Evolutionary conservation across 2,888 invertebrate genomes (phyloP), one percentile per base, ranked within the genome.

Genomic region (Leptogaster cylindrica): DNA sequence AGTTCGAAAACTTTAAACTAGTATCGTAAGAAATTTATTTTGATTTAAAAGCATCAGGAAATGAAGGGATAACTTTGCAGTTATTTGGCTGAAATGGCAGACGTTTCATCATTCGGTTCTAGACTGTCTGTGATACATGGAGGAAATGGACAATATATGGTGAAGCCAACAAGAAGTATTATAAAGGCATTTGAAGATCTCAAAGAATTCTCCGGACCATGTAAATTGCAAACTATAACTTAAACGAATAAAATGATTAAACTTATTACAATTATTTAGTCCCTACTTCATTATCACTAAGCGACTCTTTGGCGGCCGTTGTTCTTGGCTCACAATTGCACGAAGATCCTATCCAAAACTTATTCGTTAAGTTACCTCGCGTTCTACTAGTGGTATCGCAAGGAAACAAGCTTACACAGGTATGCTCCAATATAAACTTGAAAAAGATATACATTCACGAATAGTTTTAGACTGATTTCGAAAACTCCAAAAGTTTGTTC

Each of bases 51-150:
- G n/a, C 33, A 50, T 12, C n/a, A 8, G 2, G 8, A 2, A 10
- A 10, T 31, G 14, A 12, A 41, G 41, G 18, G 4, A 7, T n/a
- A 3, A 2, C 18, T 44, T 20, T 44, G 6, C 71, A 88, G 88
- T 20, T 83, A 84, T 77, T 76, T 89, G 36, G 81, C 85, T 18
- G 85, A 86, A 64, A 83, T 84, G 25, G 74, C 85, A 2, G 86
- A 88, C 73, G 82, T 88, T 20, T 84, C 84, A 4, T 80, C 81
- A 72, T 82, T 84, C 72, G 85, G 86, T 1, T 88, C 88, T 66
- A 83, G 83, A 50, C 77, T 89, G 68, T 86, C 85, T 1, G 77
- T 89, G 23, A 78, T 89, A 25, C 87, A 89, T 72, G 88, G 89
- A 0, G 83, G 84, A 74, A 85, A 83, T 0, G 89, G 87, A 14